These are phyloP conservation scores for Synergus japonicus DNA, from an alignment of 2,888 invertebrate genomes.

Conservation along the genomic window DNA sequence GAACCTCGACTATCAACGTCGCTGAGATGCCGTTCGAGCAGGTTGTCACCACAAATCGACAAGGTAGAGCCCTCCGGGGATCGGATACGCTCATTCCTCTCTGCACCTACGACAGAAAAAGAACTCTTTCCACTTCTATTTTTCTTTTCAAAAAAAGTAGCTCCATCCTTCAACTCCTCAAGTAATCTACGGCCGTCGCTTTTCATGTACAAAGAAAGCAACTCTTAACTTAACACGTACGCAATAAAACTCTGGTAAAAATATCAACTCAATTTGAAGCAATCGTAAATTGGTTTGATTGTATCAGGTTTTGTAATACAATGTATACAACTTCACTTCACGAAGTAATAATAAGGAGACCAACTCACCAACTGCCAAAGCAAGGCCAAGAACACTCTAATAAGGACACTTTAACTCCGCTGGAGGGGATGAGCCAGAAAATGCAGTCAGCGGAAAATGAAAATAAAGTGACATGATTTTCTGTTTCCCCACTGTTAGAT, in stretches of 20 bases:
- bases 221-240: not conserved
- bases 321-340: no score
- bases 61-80: constrained; percentile 65
- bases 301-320: no score
- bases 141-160: not conserved
- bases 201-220: not conserved
- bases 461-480: no score
- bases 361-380: no score
- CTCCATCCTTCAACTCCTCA: not conserved
- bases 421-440: no score
- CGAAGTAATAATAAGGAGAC: no score
- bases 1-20: constrained; percentile 57
- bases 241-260: not conserved
- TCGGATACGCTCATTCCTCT: constrained; percentile 53
- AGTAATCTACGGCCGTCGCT: not conserved
- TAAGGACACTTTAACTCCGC: no score
- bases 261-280: not conserved
- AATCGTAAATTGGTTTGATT: not conserved
- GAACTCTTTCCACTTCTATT: constrained; percentile 43
- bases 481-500: no score
- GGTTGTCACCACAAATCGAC: constrained; percentile 70
- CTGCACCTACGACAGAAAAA: constrained; percentile 54
- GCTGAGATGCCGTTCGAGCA: constrained; percentile 57
- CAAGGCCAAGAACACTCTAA: no score
- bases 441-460: no score